These are phyloP conservation scores for Grallaria varia DNA, from an alignment of 2,113 vertebrate species.

Conservation along the genomic window DNA sequence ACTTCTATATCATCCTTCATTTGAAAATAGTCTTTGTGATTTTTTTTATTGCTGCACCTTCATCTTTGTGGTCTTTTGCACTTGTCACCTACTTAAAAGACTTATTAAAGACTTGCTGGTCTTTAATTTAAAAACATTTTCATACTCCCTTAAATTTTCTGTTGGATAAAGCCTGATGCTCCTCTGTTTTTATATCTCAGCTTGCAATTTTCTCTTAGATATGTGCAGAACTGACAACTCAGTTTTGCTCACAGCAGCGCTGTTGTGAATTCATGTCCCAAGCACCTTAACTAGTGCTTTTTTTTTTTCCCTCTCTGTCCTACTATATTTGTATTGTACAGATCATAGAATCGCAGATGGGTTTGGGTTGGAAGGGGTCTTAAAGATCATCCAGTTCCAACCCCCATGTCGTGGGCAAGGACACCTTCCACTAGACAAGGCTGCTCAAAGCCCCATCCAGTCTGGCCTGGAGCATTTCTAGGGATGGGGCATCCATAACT, in stretches of 20 bases:
- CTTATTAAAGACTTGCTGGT: neutral
- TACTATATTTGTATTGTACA: neutral
- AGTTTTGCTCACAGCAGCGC: neutral
- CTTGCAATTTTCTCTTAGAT: neutral
- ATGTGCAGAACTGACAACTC: neutral
- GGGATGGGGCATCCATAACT: neutral
- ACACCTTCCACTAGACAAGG: neutral
- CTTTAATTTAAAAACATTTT: neutral
- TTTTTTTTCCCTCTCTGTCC: neutral
- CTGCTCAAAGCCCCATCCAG: neutral
- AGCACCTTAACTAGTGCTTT: neutral
- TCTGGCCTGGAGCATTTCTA: neutral
- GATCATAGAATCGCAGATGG: neutral
- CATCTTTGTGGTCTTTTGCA: neutral
- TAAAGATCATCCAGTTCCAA: neutral
- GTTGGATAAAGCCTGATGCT: neutral
- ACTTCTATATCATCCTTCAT: neutral
- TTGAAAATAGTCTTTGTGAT: neutral
- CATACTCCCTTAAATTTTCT: neutral
- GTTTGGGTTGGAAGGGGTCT: neutral
- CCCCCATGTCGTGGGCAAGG: neutral
- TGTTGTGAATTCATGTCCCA: rapidly evolving
- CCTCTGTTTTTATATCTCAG: neutral
- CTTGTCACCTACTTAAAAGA: neutral
- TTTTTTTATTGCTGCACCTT: neutral